phyloP scores from a whole-genome alignment of 2,888 invertebrate species.

The Cantharis rufa region DNA sequence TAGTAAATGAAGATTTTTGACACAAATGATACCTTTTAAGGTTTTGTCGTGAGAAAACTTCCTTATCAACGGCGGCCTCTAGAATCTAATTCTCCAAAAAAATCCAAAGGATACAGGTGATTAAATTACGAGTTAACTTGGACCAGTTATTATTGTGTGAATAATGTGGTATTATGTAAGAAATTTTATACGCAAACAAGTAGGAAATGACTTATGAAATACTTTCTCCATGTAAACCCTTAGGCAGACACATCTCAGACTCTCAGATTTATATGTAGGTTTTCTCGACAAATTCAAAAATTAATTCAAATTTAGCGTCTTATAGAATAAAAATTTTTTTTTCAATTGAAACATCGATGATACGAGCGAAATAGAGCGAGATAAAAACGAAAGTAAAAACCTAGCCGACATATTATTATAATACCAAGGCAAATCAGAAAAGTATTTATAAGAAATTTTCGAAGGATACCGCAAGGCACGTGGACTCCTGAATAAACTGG shows the following conservation, averaged over 20 bases:
- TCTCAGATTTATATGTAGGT: too few relatives aligned
- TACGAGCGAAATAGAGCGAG: background rate
- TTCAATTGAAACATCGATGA: too few relatives aligned
- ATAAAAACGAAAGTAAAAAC: background rate
- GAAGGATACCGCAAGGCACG: background rate
- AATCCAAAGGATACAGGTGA: too few relatives aligned
- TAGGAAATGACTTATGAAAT: slow-evolving; percentile 20
- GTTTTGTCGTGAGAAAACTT: background rate
- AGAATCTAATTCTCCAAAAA: background rate
- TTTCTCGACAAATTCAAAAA: background rate
- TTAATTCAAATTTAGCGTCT: background rate
- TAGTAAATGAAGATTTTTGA: background rate
- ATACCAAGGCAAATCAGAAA: background rate
- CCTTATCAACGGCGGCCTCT: background rate
- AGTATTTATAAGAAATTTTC: too few relatives aligned
- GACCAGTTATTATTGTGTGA: background rate
- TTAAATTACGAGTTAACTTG: background rate
- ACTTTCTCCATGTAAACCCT: slow-evolving; percentile 24
- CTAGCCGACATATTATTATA: background rate
- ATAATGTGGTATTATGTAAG: background rate
- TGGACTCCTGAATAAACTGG: too few relatives aligned
- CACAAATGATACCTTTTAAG: background rate
- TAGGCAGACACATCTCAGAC: slow-evolving; percentile 13
- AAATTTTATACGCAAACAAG: background rate
- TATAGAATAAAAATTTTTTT: too few relatives aligned